Percentiles rank a stretch among this genome's conserved stretches.
phyloP scores from a whole-genome alignment of 1,140 invertebrate genomes.

The Oreohelix idahoensis region DNA sequence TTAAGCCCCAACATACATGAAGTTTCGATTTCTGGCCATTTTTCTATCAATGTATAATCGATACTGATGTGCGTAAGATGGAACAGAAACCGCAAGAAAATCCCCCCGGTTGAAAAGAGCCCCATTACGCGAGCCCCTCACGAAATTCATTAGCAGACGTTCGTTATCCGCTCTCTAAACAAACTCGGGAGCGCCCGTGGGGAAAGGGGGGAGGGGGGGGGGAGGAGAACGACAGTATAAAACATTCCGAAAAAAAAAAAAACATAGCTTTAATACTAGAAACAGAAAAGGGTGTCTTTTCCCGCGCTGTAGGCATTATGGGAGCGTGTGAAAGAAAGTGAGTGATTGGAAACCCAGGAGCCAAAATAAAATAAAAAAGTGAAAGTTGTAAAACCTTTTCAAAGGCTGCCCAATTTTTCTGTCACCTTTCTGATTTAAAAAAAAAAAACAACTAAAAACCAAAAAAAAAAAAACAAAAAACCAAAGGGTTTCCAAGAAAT shows the following conservation, averaged over 20 bases:
- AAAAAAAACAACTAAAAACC: no score
- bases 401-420: no score
- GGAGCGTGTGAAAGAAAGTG: background rate
- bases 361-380: no score
- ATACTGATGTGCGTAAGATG: background rate
- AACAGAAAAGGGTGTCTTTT: background rate
- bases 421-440: no score
- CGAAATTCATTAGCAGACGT: slow-evolving; percentile 23
- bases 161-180: slow-evolving; percentile 10
- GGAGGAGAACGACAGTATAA: no score
- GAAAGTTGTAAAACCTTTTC: no score
- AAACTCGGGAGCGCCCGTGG: background rate
- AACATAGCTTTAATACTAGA: background rate
- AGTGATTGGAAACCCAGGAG: no score
- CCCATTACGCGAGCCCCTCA: slow-evolving; percentile 12
- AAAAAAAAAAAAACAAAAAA: no score
- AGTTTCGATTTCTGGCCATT: background rate
- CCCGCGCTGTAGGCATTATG: background rate
- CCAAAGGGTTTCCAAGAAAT: no score
- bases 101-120: background rate
- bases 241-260: background rate
- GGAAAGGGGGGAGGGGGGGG: no score
- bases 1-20: background rate
- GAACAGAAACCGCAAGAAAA: background rate
- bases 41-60: background rate